Base-by-base conservation (phyloP, 2,888 invertebrate genomes). In the Drosophila parthenogenetica region DNA sequence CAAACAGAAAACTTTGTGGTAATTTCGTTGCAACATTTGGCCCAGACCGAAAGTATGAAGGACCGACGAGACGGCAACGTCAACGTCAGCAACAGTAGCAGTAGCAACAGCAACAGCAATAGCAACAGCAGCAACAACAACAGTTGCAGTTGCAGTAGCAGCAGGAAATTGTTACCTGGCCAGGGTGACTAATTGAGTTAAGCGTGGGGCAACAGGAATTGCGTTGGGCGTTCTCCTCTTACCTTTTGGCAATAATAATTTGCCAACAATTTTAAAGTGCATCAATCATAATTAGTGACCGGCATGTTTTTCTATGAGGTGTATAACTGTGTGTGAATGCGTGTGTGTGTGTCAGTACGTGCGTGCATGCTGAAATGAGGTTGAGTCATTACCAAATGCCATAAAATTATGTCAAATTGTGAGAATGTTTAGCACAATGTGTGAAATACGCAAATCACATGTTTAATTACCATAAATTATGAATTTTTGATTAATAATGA, bases 1-100 rank as follows among this genome's bases (percentile, higher is more conserved):
- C 81, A 86, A 87, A 86, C 87, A 87, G 85, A 86, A 87, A 86
- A 85, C 79, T 86, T 86, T 86, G 87, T 57, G 86, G 87, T 85
- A 81, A 86, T 87, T 87, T 87, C 75, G 85, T 85, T 84, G 84
- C 84, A 87, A 81, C 87, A 81, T 86, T 86, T 87, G 84, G 84
- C 73, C 71, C 69, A 71, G 69, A 68, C 79, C 79, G 74, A 42
- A 63, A 60, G 83, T 48, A 50, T 48, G 53, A 68, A 73, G 80
- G 61, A 70, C 69, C 77, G 64, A 72, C 62, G 51, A 71, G 64
- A 68, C 62, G 59, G 46, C 50, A 60, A 48, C 73, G 59, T 49
- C 69, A 75, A 55, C 55, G 48, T 49, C 70, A 68, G 25, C 59
- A 40, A 16, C 53, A 64, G 35, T 48, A 25, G 19, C 63, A 65